These are phyloP conservation scores for Drosophila peninsularis DNA, from an alignment of 2,888 invertebrate species.

Conservation along the genomic window DNA sequence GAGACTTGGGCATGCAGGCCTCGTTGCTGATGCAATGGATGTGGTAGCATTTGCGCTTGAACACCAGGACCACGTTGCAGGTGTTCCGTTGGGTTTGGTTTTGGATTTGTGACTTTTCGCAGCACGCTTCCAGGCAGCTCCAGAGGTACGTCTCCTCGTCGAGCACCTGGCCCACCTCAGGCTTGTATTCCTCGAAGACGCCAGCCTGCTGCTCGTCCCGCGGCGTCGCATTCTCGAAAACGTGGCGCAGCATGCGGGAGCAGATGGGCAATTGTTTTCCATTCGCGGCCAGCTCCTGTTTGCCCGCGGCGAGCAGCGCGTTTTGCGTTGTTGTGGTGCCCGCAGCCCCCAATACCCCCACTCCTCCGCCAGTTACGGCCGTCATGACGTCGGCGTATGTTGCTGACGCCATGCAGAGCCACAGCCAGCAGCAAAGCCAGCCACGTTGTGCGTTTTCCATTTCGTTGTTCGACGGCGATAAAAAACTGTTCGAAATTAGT, in stretches of 20 bases:
- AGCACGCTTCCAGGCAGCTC: slow-evolving; percentile 88
- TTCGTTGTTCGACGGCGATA: slow-evolving; percentile 12
- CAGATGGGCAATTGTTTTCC: slow-evolving; percentile 67
- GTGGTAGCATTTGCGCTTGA: slow-evolving; percentile 91
- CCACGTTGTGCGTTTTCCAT: slow-evolving; percentile 22
- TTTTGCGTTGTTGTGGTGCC: slow-evolving; percentile 47
- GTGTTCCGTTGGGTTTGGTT: slow-evolving; percentile 64
- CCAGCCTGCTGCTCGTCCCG: slow-evolving; percentile 87
- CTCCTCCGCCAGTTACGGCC: slow-evolving; percentile 16
- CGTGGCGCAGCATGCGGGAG: slow-evolving; percentile 82
- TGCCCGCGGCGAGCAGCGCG: slow-evolving; percentile 25
- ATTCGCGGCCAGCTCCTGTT: slow-evolving; percentile 13
- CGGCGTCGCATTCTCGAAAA: slow-evolving; percentile 84
- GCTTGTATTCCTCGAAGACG: slow-evolving; percentile 86
- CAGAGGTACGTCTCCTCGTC: slow-evolving; percentile 88
- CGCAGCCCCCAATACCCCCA: slow-evolving; percentile 10
- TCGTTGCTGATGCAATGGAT: slow-evolving; percentile 90
- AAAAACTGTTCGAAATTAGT: slow-evolving; percentile 4
- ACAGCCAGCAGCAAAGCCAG: slow-evolving; percentile 10
- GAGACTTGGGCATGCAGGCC: slow-evolving; percentile 89
- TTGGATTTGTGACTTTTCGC: slow-evolving; percentile 55
- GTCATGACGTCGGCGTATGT: slow-evolving; percentile 60
- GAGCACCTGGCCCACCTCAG: slow-evolving; percentile 83
- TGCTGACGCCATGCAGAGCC: slow-evolving; percentile 68
- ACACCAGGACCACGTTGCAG: slow-evolving; percentile 93